Conservation (phyloP, 2,888 invertebrate genomes). For the Cremastinae sp. region DNA sequence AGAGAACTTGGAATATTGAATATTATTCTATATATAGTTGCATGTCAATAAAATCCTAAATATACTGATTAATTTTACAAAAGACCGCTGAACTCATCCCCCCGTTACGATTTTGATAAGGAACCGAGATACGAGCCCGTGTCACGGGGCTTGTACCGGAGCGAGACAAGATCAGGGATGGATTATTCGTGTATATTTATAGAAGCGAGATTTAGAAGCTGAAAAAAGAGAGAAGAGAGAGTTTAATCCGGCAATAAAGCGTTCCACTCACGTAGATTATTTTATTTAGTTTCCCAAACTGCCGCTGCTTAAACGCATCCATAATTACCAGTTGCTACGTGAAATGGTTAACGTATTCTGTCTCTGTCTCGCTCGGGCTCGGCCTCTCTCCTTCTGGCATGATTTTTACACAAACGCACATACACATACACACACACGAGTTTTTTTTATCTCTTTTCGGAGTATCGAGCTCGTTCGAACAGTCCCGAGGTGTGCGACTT, state of each 20-base stretch:
- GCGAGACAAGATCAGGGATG: constrained; percentile 38
- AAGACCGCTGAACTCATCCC: too few species aligned
- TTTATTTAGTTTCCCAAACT: constrained; percentile 80
- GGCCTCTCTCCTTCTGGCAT: constrained; percentile 28
- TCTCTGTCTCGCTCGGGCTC: constrained; percentile 18
- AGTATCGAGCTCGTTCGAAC: constrained; percentile 24
- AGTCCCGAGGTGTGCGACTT: constrained; percentile 49
- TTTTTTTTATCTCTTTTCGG: constrained; percentile 34
- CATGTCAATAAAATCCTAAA: too few species aligned
- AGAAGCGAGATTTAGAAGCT: constrained; percentile 32
- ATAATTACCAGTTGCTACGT: constrained; percentile 79
- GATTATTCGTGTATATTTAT: constrained; percentile 9
- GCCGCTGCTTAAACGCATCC: constrained; percentile 79
- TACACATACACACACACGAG: constrained; percentile 1
- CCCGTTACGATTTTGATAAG: too few species aligned
- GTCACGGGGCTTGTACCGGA: constrained; percentile 42
- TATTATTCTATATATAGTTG: too few species aligned
- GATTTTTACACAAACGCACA: constrained; percentile 5
- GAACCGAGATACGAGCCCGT: too few species aligned
- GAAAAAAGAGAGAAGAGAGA: constrained; percentile 39
- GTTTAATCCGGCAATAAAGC: constrained; percentile 79
- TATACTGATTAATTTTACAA: too few species aligned
- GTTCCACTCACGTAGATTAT: constrained; percentile 79
- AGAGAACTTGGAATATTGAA: too few species aligned
- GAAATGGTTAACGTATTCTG: constrained; percentile 77